A percentile compares a stretch with the other conserved stretches of the same genome.
Evolutionary conservation across 2,797 vertebrate genomes (phyloP).

Genomic region (Rhincodon typus): DNA sequence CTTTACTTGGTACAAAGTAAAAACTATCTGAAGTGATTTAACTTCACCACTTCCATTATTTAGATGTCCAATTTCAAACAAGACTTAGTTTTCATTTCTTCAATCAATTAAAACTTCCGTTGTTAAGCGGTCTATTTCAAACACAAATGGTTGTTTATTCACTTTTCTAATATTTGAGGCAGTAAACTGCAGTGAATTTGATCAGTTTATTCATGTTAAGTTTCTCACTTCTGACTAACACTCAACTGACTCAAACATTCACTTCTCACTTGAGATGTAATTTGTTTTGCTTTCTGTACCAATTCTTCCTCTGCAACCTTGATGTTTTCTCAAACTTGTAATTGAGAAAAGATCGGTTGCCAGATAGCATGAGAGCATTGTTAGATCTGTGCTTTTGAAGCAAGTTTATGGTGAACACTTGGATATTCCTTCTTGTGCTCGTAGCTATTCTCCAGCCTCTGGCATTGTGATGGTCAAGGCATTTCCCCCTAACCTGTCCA

Average conservation of each 20-base stretch:
- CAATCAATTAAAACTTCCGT: not conserved
- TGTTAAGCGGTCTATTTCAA: not conserved
- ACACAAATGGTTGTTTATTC: not conserved
- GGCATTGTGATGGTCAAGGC: not conserved
- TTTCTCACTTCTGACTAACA: too few species aligned
- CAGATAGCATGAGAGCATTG: not conserved
- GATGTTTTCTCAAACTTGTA: not conserved
- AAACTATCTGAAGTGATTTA: not conserved
- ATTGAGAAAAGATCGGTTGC: not conserved
- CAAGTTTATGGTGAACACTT: not conserved
- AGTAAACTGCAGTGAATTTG: too few species aligned
- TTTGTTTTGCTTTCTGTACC: not conserved
- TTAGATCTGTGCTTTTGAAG: not conserved
- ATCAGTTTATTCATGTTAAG: too few species aligned
- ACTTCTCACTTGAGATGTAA: not conserved
- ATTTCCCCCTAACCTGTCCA: not conserved
- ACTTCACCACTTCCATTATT: not conserved
- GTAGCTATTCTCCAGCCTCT: too few species aligned
- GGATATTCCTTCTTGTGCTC: not conserved
- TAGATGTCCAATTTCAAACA: not conserved
- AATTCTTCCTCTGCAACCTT: not conserved
- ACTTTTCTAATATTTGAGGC: too few species aligned
- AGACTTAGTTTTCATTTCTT: not conserved
- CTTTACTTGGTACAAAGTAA: not conserved
- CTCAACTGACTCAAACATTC: not conserved